A percentile compares a stretch with the other conserved stretches of the same genome.
phyloP scores from a whole-genome alignment of 2,113 vertebrate genomes.

The Hucho hucho region DNA sequence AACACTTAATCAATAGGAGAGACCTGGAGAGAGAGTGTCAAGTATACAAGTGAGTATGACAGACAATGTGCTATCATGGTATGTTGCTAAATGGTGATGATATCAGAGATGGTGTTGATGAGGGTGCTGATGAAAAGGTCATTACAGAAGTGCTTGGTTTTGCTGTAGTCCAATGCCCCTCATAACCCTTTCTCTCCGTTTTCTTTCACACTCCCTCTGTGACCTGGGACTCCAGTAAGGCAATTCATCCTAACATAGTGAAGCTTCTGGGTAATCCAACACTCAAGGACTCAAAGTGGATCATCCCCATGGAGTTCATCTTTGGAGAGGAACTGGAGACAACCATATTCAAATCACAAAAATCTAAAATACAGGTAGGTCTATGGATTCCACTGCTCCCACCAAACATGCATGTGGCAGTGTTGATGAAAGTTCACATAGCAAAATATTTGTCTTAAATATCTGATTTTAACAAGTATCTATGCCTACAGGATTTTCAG shows the following conservation, averaged over 20 bases:
- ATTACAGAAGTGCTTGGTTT: not conserved
- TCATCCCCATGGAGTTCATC: constrained; percentile 76
- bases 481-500: not conserved
- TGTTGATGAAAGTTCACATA: too few relatives aligned
- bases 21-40: constrained; percentile 68
- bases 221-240: constrained; percentile 45
- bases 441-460: not conserved
- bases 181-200: not conserved
- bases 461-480: not conserved
- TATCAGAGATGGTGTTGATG: not conserved
- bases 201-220: constrained; percentile 6
- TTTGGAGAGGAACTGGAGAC: constrained; percentile 74
- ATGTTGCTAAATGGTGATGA: not conserved
- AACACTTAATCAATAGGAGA: constrained; percentile 40
- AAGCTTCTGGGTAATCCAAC: constrained; percentile 69
- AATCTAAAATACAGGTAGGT: constrained; percentile 69
- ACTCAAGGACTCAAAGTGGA: constrained; percentile 60
- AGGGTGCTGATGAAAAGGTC: not conserved
- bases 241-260: constrained; percentile 69
- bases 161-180: not conserved
- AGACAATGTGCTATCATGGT: not conserved
- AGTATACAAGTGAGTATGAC: constrained; percentile 66
- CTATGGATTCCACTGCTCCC: not conserved
- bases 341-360: constrained; percentile 65
- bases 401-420: not conserved